These are phyloP conservation scores for Rhea pennata DNA, from an alignment of 2,113 vertebrate genomes.

Conservation along the genomic window DNA sequence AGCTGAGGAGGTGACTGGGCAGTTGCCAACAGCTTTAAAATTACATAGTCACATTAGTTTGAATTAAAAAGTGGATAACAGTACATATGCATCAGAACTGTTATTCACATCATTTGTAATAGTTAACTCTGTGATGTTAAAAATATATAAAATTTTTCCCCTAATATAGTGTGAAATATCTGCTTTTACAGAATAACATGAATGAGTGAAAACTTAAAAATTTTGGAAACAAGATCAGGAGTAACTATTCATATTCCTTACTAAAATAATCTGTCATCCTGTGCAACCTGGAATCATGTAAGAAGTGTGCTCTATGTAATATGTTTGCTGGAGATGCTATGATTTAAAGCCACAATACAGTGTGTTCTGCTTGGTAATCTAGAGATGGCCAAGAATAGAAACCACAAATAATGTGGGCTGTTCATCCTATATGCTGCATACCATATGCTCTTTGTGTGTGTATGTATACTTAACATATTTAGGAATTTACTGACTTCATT, in stretches of 20 bases:
- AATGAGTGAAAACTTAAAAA: background rate
- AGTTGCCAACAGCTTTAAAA: background rate
- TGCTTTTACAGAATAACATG: background rate
- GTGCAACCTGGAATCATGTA: background rate
- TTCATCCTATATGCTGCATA: no score
- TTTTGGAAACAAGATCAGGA: background rate
- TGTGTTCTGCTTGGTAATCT: no score
- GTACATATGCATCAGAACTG: background rate
- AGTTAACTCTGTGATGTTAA: background rate
- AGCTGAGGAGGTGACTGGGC: background rate
- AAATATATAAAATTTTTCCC: background rate
- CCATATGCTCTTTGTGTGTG: background rate
- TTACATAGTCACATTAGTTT: background rate
- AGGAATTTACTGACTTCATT: background rate
- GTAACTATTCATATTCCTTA: background rate
- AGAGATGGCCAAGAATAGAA: background rate
- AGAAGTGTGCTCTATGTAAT: background rate
- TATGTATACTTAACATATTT: background rate
- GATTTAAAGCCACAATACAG: background rate
- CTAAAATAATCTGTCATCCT: background rate
- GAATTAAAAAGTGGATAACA: background rate
- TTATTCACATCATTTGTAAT: background rate
- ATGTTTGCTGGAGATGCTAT: background rate
- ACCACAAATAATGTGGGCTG: background rate
- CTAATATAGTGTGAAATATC: background rate